These are phyloP conservation scores for Antechinus stuartii DNA, from an alignment of 2,113 vertebrate species.

Conservation along the genomic window DNA sequence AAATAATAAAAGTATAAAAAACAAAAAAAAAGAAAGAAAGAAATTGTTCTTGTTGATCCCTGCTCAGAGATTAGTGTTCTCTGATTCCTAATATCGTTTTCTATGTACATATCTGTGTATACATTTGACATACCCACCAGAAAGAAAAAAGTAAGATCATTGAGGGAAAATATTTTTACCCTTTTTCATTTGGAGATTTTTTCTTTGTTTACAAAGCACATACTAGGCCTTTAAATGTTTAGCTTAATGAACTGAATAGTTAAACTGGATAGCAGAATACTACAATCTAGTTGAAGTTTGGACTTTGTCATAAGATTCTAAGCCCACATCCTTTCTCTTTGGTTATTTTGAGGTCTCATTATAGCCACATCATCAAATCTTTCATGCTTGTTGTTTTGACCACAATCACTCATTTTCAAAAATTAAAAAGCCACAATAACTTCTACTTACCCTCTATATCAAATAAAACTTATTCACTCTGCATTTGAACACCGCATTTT, in stretches of 20 bases:
- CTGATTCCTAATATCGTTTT: neutral
- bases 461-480: neutral
- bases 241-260: neutral
- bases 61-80: neutral
- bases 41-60: neutral
- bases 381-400: constrained; percentile 11
- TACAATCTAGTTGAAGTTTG: neutral
- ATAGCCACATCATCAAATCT: neutral
- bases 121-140: neutral
- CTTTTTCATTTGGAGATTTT: neutral
- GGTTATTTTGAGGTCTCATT: constrained; percentile 21
- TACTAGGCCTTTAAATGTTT: neutral
- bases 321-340: neutral
- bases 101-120: neutral
- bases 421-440: neutral
- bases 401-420: neutral
- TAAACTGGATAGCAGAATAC: neutral
- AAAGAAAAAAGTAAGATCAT: neutral
- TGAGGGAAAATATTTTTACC: neutral
- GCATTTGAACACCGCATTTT: neutral
- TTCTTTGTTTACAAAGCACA: neutral
- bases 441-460: constrained; percentile 2
- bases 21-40: too few species aligned
- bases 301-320: neutral
- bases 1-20: too few species aligned